Conservation (phyloP, 2,888 invertebrate species). For the Petrophora chlorosata region DNA sequence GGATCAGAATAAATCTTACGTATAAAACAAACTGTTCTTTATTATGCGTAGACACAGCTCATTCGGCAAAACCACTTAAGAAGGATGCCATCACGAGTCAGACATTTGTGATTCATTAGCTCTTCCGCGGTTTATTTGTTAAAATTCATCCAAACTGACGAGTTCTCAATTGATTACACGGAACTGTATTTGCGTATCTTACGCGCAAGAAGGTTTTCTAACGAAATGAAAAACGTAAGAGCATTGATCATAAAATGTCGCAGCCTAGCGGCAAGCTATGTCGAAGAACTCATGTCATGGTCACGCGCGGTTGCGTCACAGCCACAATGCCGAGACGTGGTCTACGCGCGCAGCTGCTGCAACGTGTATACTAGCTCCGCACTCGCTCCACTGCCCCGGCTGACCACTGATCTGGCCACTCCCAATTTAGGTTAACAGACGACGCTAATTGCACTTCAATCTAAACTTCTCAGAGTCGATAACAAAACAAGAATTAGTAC, state of each 20-base stretch:
- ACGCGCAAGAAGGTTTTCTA: constrained; percentile 41
- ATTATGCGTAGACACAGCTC: constrained; percentile 30
- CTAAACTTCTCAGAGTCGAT: constrained; percentile 4
- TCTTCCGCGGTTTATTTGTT: constrained; percentile 26
- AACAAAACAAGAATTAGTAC: constrained; percentile 12
- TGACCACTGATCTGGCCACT: constrained; percentile 52
- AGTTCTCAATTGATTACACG: constrained; percentile 31
- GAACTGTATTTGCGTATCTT: constrained; percentile 31
- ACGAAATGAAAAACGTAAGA: constrained; percentile 52
- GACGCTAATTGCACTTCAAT: constrained; percentile 16
- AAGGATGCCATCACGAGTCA: constrained; percentile 31
- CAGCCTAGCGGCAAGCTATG: constrained; percentile 52
- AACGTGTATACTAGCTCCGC: constrained; percentile 42
- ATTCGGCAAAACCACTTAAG: constrained; percentile 25
- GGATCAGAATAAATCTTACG: constrained; percentile 12
- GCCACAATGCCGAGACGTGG: constrained; percentile 35
- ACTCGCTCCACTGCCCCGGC: constrained; percentile 52
- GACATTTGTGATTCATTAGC: constrained; percentile 37
- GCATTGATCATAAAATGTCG: constrained; percentile 61
- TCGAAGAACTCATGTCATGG: constrained; percentile 64
- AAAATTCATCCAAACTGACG: constrained; percentile 20
- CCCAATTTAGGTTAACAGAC: constrained; percentile 18
- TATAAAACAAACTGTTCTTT: constrained; percentile 22
- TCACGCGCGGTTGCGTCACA: constrained; percentile 72
- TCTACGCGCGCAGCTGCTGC: constrained; percentile 34